A percentile compares a stretch with the other conserved stretches of the same genome.
phyloP scores from a whole-genome alignment of 2,888 invertebrate genomes.

The Ashinkailepas kermadecensis region DNA sequence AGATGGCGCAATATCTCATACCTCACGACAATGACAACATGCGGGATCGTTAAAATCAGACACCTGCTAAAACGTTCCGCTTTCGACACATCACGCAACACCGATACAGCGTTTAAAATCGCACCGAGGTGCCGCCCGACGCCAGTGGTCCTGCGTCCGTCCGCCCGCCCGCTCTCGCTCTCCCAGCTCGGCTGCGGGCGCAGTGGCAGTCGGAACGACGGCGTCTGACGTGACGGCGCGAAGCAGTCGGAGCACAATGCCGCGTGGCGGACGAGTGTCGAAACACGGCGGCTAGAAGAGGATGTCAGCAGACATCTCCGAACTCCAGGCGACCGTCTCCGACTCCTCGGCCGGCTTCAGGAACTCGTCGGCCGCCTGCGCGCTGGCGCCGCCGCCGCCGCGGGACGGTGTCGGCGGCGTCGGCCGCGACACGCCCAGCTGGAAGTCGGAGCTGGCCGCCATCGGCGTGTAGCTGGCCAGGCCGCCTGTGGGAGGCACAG shows the following conservation, averaged over 20 bases:
- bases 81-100: not conserved
- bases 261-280: too few species aligned
- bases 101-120: not conserved
- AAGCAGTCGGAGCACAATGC: too few species aligned
- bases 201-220: too few species aligned
- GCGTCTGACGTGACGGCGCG: too few species aligned
- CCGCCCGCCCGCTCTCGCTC: too few species aligned
- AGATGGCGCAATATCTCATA: not conserved
- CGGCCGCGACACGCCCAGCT: slow-evolving; percentile 64
- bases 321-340: slow-evolving; percentile 42
- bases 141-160: too few species aligned
- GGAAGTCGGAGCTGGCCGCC: slow-evolving; percentile 58
- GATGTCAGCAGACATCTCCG: slow-evolving; percentile 45
- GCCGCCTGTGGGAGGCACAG: slow-evolving; percentile 36
- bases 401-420: slow-evolving; percentile 40
- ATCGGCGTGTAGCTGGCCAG: slow-evolving; percentile 76
- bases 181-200: too few species aligned
- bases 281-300: slow-evolving; percentile 39
- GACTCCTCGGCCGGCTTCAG: slow-evolving; percentile 40
- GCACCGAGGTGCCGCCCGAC: not conserved
- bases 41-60: not conserved
- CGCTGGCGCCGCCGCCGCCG: slow-evolving; percentile 21
- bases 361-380: slow-evolving; percentile 39
- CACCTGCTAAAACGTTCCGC: not conserved
- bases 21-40: not conserved